Base-by-base conservation (phyloP, 2,113 vertebrate species). In the Gymnocephalus cernua region DNA sequence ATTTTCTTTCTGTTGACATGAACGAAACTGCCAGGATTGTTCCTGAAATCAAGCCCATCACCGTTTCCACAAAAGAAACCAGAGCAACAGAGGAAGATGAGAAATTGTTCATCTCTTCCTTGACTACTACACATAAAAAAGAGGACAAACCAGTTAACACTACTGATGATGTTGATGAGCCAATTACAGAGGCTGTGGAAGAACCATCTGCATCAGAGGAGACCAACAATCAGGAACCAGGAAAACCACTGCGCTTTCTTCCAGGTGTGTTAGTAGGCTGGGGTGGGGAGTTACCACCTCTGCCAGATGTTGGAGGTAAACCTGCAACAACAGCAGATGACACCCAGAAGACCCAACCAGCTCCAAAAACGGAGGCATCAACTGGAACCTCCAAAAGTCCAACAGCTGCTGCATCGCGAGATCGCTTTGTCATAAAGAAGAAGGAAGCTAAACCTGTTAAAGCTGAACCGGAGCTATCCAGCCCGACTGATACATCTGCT, bases 181-280 rank as follows among this genome's bases (percentile, higher is more conserved):
- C 90, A 19, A 66, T 86, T 10, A 45, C 62, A 14, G 92, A 93
- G 57, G 51, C 90, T 8, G 83, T 74, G 66, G 93, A 94, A 86
- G 94, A 94, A 77, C 83, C 93, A n/a, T 84, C 90, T 74, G 83
- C 94, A 0, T 76, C 94, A 69, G 92, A 95, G 54, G 96, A 97
- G 85, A 88, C 88, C 29, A 91, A 84, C 73, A 96, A 91, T 78
- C 96, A 95, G 29, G 97, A 97, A 54, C 78, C 95, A 54, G 91
- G 95, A 0, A 98, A 97, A 86, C 97, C 98, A 11, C 94, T 99
- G 84, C 93, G 98, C 38, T 99, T 99, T 81, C 97, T 99, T 85
- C 98, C 98, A 32, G 98, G 98, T 54, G 98, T 99, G 65, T 91
- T 99, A 56, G 95, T 98, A 69, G 97, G 97, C 44, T 97, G 96